A percentile compares a stretch with the other conserved stretches of the same genome.
Evolutionary conservation across 2,797 vertebrate genomes (phyloP).

Genomic region (Mycteria americana): DNA sequence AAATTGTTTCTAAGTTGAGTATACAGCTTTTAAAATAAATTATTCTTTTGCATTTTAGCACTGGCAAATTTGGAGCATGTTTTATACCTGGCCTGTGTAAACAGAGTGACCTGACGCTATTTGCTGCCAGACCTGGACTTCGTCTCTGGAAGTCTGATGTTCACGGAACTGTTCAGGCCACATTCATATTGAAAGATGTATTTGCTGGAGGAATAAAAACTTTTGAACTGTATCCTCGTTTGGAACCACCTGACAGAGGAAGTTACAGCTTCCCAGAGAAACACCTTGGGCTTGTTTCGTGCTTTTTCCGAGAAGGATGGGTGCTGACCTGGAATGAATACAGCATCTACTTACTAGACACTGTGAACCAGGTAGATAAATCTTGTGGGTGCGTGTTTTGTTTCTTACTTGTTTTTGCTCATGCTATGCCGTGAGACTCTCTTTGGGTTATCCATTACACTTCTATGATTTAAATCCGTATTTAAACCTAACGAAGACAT

Average conservation of each 20-base stretch:
- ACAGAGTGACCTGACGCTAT: constrained; percentile 90
- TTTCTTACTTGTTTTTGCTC: background rate
- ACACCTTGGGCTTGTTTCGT: constrained; percentile 88
- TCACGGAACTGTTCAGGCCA: constrained; percentile 88
- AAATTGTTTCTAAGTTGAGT: background rate
- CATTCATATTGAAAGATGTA: constrained; percentile 84
- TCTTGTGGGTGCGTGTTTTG: background rate
- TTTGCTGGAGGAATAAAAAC: constrained; percentile 83
- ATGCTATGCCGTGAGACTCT: fast-evolving
- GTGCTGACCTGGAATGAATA: constrained; percentile 97
- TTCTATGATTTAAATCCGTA: background rate
- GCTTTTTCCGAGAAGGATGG: constrained; percentile 91
- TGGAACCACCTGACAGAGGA: constrained; percentile 68
- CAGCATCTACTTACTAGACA: constrained; percentile 91
- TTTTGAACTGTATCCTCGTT: constrained; percentile 88
- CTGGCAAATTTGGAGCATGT: constrained; percentile 91
- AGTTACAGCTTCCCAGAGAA: constrained; percentile 81
- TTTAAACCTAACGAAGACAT: background rate
- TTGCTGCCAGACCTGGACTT: constrained; percentile 89
- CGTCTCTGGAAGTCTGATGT: constrained; percentile 90
- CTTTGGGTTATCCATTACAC: background rate
- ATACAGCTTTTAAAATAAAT: background rate
- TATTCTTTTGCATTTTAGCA: constrained; percentile 72
- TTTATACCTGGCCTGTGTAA: constrained; percentile 96
- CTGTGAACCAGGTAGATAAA: constrained; percentile 83